Evolutionary conservation across 2,797 vertebrate genomes (phyloP), one percentile per base, ranked within the genome.

Genomic region (Diplodus puntazzo): DNA sequence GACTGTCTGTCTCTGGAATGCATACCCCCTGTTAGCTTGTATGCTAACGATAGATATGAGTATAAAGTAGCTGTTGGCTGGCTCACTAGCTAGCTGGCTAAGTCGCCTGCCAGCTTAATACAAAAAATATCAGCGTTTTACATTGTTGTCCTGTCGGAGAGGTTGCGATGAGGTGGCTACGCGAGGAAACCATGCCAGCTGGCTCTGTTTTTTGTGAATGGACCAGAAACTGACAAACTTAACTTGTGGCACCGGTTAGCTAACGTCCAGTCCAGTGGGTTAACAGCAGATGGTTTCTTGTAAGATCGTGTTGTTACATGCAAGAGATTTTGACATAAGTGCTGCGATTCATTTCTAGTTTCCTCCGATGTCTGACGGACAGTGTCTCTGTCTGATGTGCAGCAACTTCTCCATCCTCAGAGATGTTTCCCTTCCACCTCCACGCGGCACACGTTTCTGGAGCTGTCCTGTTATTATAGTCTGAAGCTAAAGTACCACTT

Each of bases 1-100:
- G 77, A 87, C 87, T 39, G 39, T 88, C 61, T 80, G 55, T 77
- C 75, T 76, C 49, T 30, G 85, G 79, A 80, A 84, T 83, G 80
- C 64, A 81, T 54, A 53, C 87, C 68, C 68, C 39, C 67, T 25
- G 80, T 92, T 93, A 94, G 94, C 94, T 90, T 77, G 65, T 3
- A 92, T 90, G 93, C 92, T 93, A 93, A 93, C 89, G 69, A 83
- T 70, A 85, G 70, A 77, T 88, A 57, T 90, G 73, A 79, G 52
- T 80, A 58, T 83, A 88, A 90, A 89, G 77, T 77, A 64, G 75
- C 73, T 46, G 46, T 69, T 14, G 55, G 59, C 49, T 77, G 69
- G 27, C 52, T 86, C 48, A 46, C 64, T 64, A 79, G 83, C 87
- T 86, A 87, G 86, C 83, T 64, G 75, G 34, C 64, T 71, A 39